Base-by-base conservation (phyloP, 2,113 vertebrate genomes). In the Esox niger region DNA sequence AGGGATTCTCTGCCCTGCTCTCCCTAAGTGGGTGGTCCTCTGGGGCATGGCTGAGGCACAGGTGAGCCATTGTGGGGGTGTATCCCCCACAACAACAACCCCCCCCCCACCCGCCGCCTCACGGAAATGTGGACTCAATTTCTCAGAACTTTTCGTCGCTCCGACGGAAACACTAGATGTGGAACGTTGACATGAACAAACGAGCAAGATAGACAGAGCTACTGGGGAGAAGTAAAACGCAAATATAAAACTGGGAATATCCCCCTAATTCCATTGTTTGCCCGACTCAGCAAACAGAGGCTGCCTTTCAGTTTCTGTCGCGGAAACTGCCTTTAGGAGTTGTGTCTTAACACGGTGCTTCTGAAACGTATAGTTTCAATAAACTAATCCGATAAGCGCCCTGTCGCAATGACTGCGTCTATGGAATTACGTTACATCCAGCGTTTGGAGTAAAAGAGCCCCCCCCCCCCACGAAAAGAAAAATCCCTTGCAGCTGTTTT, bases 401-500 rank as follows among this genome's bases (percentile, higher is more conserved):
- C 66, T 65, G 80, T 81, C 76, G 87, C 85, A 92, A 29, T 15
- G 17, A 59, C 15, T 20, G 17, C 7, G 27, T 31, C 6, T 20
- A 89, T 91, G 88, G 91, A 77, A 88, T 89, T 81, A 80, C 88
- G 88, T 90, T 89, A 87, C 88, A 84, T 93, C 84, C 88, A 89
- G 79, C 6, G 1, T 29, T 58, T 29, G 25, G 15, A 86, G 90
- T 88, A 90, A 87, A 93, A 93, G 90, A 91, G 92, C 90, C 91
- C 89, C 88, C 20, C n/a, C 17, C 43, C 8, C 21, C 38, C 38
- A n/a, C n/a, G n/a, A 33, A 52, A 52, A 71, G 84, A 86, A 83
- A 82, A 93, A 95, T 93, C 95, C 94, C 93, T 94, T 94, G 93
- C 94, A 89, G 92, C 89, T 90, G 92, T 93, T 52, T 79, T 95